Percentiles rank a stretch among this genome's conserved stretches.
Conservation (phyloP, 1,140 invertebrate genomes). For the Bombus vancouverensis region DNA sequence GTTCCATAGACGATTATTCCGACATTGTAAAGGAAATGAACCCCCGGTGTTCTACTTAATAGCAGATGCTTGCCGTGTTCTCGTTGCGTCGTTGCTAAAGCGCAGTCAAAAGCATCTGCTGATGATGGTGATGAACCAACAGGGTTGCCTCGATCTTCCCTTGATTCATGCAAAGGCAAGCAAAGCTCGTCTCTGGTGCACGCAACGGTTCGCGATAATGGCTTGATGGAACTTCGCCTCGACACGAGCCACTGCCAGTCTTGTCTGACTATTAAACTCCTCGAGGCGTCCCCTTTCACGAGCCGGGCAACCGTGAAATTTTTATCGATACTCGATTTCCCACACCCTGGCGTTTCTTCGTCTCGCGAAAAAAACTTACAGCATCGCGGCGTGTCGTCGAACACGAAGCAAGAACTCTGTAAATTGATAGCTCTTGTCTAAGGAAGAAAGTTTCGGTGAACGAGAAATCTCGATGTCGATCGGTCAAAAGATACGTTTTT, state of each 20-base stretch:
- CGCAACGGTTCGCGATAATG: conserved; percentile 19
- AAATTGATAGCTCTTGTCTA: not conserved
- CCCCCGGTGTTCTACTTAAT: conserved; percentile 40
- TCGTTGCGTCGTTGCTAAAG: not conserved
- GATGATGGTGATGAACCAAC: conserved; percentile 39
- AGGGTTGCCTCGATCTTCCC: conserved; percentile 31
- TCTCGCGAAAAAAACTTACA: not conserved
- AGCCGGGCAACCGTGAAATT: not conserved
- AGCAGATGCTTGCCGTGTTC: conserved; percentile 14
- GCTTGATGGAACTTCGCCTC: not conserved
- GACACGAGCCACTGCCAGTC: not conserved
- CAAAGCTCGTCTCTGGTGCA: not conserved
- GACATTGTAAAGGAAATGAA: conserved; percentile 44
- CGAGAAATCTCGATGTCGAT: no score
- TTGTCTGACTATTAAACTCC: conserved; percentile 3
- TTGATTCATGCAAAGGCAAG: conserved; percentile 21
- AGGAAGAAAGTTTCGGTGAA: no score
- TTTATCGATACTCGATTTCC: not conserved
- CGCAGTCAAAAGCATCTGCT: conserved; percentile 28
- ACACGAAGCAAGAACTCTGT: no score
- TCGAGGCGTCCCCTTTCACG: not conserved
- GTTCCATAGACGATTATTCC: conserved; percentile 38
- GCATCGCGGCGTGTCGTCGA: not conserved
- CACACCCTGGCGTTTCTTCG: not conserved
- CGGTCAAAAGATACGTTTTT: no score